These are phyloP conservation scores for Drosophila pseudotakahashii DNA, from an alignment of 2,888 invertebrate genomes.

Conservation along the genomic window DNA sequence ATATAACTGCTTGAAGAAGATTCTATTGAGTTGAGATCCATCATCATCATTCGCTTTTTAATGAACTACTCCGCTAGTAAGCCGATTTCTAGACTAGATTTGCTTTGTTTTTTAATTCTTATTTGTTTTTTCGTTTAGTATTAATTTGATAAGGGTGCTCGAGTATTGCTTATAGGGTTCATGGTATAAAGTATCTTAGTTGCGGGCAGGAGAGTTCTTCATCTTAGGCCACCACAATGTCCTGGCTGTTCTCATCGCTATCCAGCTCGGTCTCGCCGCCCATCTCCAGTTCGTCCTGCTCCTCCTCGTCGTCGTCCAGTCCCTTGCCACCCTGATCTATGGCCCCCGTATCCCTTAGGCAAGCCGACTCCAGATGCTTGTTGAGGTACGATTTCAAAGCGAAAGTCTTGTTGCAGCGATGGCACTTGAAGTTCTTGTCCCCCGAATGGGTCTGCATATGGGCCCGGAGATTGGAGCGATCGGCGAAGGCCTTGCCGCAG, in stretches of 20 bases:
- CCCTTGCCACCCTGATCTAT: constrained; percentile 33
- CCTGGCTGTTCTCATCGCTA: constrained; percentile 84
- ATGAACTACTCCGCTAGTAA: constrained; percentile 65
- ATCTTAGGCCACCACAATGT: constrained; percentile 83
- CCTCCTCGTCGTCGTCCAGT: constrained; percentile 37
- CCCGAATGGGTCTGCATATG: constrained; percentile 98
- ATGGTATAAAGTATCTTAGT: constrained; percentile 56
- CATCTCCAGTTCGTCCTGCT: constrained; percentile 36
- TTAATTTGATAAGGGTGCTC: constrained; percentile 71
- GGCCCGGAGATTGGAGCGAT: constrained; percentile 95
- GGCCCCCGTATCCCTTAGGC: constrained; percentile 86
- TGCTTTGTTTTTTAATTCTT: constrained; percentile 44
- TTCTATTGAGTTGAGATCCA: constrained; percentile 64
- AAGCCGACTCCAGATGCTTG: constrained; percentile 97
- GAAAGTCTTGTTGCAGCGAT: constrained; percentile 94
- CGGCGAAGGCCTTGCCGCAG: constrained; percentile 97
- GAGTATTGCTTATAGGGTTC: constrained; percentile 72
- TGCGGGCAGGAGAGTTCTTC: constrained; percentile 12
- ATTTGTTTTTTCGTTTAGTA: constrained; percentile 38
- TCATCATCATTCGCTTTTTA: constrained; percentile 5
- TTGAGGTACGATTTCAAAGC: constrained; percentile 97
- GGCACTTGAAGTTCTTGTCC: constrained; percentile 95
- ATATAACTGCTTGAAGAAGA: constrained; percentile 57
- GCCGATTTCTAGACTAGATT: constrained; percentile 60
- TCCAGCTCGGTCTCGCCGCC: constrained; percentile 74